Percentiles rank a stretch among this genome's conserved stretches.
Evolutionary conservation across 2,113 vertebrate species (phyloP).

Genomic region (Callipepla californica): DNA sequence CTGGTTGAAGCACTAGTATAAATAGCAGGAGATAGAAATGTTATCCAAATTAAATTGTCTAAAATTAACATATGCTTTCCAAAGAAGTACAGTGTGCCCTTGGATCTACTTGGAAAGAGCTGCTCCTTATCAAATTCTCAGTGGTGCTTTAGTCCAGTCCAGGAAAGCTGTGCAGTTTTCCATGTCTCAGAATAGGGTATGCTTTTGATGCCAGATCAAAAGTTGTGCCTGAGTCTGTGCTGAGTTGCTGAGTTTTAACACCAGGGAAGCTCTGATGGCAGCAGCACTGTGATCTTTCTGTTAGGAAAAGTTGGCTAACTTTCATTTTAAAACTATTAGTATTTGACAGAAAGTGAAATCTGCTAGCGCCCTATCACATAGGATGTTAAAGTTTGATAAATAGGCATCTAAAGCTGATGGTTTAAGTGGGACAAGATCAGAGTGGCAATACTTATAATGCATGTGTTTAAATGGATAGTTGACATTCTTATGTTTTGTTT

Average conservation of each 20-base stretch:
- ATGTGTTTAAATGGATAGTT: not conserved
- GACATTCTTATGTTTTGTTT: conserved; percentile 14
- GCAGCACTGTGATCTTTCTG: not conserved
- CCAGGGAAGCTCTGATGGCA: not conserved
- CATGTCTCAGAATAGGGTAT: not conserved
- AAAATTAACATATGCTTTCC: not conserved
- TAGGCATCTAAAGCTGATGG: not conserved
- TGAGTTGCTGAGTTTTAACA: not conserved
- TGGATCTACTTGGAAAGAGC: conserved; percentile 13
- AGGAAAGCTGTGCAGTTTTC: not conserved
- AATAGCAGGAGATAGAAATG: not conserved
- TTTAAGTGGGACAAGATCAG: not conserved
- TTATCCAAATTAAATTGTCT: not conserved
- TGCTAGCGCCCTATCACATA: not conserved
- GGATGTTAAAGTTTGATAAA: not conserved
- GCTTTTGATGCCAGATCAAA: not conserved
- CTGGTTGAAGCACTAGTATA: not conserved
- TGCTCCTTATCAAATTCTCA: not conserved
- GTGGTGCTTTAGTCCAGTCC: not conserved
- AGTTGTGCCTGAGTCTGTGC: not conserved
- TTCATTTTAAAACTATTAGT: not conserved
- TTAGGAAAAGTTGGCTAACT: not conserved
- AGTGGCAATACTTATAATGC: not conserved
- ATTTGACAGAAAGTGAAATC: not conserved
- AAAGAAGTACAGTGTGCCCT: not conserved